Evolutionary conservation across 2,888 invertebrate species (phyloP), one percentile per base, ranked within the genome.

Genomic region (Shargacucullia verbasci): DNA sequence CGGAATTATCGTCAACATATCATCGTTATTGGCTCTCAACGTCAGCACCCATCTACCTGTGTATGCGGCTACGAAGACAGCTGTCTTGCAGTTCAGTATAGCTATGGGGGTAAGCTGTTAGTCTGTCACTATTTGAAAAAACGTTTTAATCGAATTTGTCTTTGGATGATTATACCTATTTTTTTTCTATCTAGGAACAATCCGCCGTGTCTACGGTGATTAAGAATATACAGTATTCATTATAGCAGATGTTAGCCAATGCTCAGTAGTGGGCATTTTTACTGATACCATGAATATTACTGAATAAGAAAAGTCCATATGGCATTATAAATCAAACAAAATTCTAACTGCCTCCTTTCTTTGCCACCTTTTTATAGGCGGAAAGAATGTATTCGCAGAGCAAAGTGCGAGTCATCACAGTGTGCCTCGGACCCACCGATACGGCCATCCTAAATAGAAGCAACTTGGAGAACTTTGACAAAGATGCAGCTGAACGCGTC

Each of bases 391-490:
- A 82, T 65, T 71, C 78, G 31, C 83, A 81, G 47, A 85, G 83
- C 6, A 78, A 84, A 61, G 92, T 93, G 2, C 86, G 91, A 7
- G 82, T 92, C 33, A 59, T 91, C 65, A 88, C 91, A 9, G 89
- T 91, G 5, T 93, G 93, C 59, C 84, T 92, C 14, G 93, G 93
- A 0, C 91, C 92, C 0, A 93, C 93, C 0, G 92, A 93, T 72
- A 93, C 93, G 0, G 92, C 90, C 2, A 83, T 92, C 27, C 71
- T 91, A 1, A 84, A 88, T 34, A 83, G 87, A 68, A 81, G 64
- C 20, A 83, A 81, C 75, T 78, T 82, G 49, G 79, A 81, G 38
- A 82, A 84, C 68, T 86, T 86, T 27, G 79, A 83, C 40, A 83
- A 82, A 70, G 81, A 84, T 53, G 70, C 70, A 46, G 27, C 70